Conservation (phyloP, 2,888 invertebrate genomes). For the Argyresthia albistria region DNA sequence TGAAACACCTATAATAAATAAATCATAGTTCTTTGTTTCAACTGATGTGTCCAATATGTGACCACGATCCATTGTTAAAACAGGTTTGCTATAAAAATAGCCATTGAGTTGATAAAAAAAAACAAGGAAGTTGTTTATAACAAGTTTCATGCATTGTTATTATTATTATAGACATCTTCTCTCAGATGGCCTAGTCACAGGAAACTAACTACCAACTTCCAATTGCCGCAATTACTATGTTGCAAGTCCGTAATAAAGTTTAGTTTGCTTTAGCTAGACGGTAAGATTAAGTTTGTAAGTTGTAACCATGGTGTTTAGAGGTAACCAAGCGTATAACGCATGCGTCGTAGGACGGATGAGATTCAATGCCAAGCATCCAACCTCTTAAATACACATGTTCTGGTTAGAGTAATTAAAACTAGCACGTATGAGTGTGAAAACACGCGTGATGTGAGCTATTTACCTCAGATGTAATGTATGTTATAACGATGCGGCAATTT, state of each 20-base stretch:
- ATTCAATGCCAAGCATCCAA: neutral
- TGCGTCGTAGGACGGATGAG: slow-evolving; percentile 1
- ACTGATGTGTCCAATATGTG: neutral
- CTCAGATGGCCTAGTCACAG: neutral
- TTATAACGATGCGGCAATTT: too few relatives aligned
- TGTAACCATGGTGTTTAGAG: neutral
- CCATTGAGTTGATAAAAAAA: slow-evolving; percentile 25
- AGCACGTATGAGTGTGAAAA: too few relatives aligned
- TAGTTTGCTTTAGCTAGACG: neutral
- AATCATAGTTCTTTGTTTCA: too few relatives aligned
- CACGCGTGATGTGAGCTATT: too few relatives aligned
- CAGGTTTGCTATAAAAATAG: slow-evolving; percentile 14
- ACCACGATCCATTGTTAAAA: slow-evolving; percentile 26
- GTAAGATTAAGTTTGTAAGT: neutral
- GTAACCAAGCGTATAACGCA: slow-evolving; percentile 1
- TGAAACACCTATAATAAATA: too few relatives aligned
- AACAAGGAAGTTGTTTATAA: slow-evolving; percentile 29
- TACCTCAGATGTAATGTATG: too few relatives aligned
- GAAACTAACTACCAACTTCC: slow-evolving; percentile 1
- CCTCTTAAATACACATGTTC: neutral
- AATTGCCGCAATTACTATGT: neutral
- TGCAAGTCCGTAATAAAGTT: neutral
- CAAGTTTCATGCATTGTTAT: slow-evolving; percentile 5
- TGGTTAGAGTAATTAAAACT: neutral
- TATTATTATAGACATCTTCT: slow-evolving; percentile 2